Conservation (phyloP, 1,140 invertebrate genomes). For the Mercenaria mercenaria region DNA sequence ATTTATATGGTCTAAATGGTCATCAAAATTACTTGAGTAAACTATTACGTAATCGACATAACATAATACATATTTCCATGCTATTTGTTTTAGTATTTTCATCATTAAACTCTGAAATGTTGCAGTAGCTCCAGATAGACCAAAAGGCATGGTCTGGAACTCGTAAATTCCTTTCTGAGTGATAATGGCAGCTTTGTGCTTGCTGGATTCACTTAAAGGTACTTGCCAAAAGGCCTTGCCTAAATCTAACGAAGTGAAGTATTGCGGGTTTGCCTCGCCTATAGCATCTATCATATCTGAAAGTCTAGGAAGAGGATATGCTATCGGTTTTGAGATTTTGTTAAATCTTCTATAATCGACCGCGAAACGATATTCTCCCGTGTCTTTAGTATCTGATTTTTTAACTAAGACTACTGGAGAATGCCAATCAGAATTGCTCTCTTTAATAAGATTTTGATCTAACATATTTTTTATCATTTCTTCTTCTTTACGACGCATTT, state of each 20-base stretch:
- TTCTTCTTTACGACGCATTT: neutral
- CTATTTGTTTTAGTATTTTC: conserved; percentile 54
- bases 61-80: conserved; percentile 50
- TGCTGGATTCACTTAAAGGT: neutral
- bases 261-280: conserved; percentile 42
- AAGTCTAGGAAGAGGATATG: conserved; percentile 40
- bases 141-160: conserved; percentile 80
- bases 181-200: conserved; percentile 4
- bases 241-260: neutral
- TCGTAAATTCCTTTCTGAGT: conserved; percentile 30
- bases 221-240: neutral
- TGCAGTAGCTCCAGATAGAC: conserved; percentile 81
- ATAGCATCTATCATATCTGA: conserved; percentile 37
- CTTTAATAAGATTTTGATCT: neutral
- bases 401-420: conserved; percentile 65
- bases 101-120: conserved; percentile 87
- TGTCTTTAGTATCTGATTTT: conserved; percentile 25
- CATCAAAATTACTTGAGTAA: neutral
- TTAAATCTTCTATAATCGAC: conserved; percentile 72
- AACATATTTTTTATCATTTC: neutral
- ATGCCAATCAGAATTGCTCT: neutral
- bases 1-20: neutral
- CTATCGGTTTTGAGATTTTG: conserved; percentile 1
- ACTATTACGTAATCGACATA: conserved; percentile 66
- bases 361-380: conserved; percentile 67